phyloP scores from a whole-genome alignment of 2,888 invertebrate species.

The Agrotis puta region DNA sequence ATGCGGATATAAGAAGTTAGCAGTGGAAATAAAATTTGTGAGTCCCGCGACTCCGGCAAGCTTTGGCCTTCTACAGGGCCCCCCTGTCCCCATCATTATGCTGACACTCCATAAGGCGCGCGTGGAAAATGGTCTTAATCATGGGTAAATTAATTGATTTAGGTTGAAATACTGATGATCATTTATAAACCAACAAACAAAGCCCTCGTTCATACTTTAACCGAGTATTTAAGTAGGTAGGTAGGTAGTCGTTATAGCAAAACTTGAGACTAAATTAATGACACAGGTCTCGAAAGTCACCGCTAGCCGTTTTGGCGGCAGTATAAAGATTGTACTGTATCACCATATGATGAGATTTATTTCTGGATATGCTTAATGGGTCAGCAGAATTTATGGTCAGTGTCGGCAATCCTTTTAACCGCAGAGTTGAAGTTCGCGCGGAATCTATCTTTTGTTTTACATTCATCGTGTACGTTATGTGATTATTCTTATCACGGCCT shows the following conservation, averaged over 20 bases:
- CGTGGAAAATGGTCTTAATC: too few species aligned
- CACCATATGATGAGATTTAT: slow-evolving; percentile 51
- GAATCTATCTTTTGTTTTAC: slow-evolving; percentile 47
- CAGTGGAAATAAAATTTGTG: too few species aligned
- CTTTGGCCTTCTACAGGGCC: too few species aligned
- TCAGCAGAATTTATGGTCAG: slow-evolving; percentile 61
- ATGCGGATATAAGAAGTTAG: too few species aligned
- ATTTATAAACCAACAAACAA: too few species aligned
- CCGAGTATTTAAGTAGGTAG: background rate
- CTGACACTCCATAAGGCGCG: too few species aligned
- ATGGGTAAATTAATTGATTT: too few species aligned
- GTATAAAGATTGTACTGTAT: slow-evolving; percentile 19
- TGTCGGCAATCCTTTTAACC: slow-evolving; percentile 61
- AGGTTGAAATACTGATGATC: background rate
- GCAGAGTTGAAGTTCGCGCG: slow-evolving; percentile 54
- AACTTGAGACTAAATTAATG: background rate
- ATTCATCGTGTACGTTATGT: slow-evolving; percentile 61
- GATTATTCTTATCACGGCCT: slow-evolving; percentile 63
- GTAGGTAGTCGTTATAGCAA: too few species aligned
- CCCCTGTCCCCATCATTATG: too few species aligned
- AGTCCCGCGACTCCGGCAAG: too few species aligned
- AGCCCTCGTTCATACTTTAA: too few species aligned
- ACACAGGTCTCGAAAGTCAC: background rate
- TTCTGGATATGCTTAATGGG: slow-evolving; percentile 52
- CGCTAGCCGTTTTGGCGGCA: slow-evolving; percentile 26